Evolutionary conservation across 2,888 invertebrate species (phyloP).

Genomic region (Mimas tiliae): DNA sequence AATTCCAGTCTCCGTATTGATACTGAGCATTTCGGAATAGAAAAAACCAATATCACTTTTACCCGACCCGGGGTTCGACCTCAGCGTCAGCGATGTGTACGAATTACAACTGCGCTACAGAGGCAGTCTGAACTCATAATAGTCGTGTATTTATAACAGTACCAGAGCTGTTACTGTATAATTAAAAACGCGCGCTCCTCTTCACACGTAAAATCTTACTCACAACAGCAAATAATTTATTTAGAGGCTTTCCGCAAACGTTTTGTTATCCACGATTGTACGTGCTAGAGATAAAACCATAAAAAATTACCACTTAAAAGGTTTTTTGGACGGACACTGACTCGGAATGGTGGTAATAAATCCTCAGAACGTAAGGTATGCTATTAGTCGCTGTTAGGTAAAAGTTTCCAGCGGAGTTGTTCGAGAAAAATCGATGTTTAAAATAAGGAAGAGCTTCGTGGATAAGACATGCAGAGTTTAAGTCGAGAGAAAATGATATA

Average conservation of each 20-base stretch:
- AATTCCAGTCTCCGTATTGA: no score
- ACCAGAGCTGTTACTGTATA: neutral
- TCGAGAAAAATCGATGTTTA: neutral
- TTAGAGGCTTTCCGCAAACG: constrained; percentile 44
- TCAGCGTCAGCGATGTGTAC: no score
- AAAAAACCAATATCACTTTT: no score
- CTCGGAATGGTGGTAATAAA: constrained; percentile 43
- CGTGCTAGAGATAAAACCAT: constrained; percentile 41
- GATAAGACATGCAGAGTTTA: no score
- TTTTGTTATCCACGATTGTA: constrained; percentile 40
- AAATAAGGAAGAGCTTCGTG: neutral
- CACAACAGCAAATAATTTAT: constrained; percentile 48
- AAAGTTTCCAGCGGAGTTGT: neutral
- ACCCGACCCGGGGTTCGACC: no score
- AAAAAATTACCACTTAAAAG: constrained; percentile 39
- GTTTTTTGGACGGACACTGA: constrained; percentile 35
- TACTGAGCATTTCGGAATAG: no score
- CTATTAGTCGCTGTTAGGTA: neutral
- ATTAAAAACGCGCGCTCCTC: constrained; percentile 22
- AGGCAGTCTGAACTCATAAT: no score
- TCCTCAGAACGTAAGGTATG: constrained; percentile 21
- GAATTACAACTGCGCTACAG: no score
- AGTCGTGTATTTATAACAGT: no score
- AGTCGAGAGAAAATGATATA: no score
- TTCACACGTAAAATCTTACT: constrained; percentile 31